A percentile compares a stretch with the other conserved stretches of the same genome.
These are phyloP conservation scores for Drosophila ficusphila DNA, from an alignment of 1,140 invertebrate genomes.

Conservation along the genomic window DNA sequence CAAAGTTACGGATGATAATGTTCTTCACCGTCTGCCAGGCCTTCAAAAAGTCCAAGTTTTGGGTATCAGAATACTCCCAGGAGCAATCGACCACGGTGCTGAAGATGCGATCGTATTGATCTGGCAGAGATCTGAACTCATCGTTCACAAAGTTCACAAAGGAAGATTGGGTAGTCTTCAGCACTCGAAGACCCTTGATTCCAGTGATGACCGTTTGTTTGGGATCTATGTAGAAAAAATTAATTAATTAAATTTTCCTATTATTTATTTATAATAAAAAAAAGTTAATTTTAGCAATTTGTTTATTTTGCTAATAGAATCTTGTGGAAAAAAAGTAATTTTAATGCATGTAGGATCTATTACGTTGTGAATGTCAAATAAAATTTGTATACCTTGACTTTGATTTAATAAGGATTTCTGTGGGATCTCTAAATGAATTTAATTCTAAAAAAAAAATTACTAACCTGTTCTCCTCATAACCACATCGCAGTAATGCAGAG, in stretches of 20 bases:
- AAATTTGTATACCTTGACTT: too few species aligned
- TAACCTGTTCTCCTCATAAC: slow-evolving; percentile 87
- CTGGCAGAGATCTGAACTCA: slow-evolving; percentile 89
- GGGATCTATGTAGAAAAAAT: slow-evolving; percentile 42
- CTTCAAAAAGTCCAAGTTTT: slow-evolving; percentile 87
- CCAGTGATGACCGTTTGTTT: slow-evolving; percentile 87
- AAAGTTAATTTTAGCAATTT: too few species aligned
- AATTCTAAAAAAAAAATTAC: slow-evolving; percentile 19
- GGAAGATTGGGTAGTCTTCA: slow-evolving; percentile 91
- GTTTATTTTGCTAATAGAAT: too few species aligned
- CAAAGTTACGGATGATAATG: slow-evolving; percentile 89
- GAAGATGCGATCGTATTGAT: slow-evolving; percentile 89
- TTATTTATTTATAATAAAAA: too few species aligned
- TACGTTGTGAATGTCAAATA: too few species aligned
- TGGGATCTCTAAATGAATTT: too few species aligned
- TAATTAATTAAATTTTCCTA: too few species aligned
- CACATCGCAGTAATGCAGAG: slow-evolving; percentile 88
- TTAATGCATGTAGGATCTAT: too few species aligned
- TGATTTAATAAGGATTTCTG: background rate
- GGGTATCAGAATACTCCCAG: slow-evolving; percentile 88
- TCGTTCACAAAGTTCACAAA: slow-evolving; percentile 91
- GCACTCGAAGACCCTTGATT: slow-evolving; percentile 87
- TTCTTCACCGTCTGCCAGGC: slow-evolving; percentile 88
- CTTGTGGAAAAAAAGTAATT: too few species aligned
- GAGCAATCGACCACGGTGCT: slow-evolving; percentile 89